Evolutionary conservation across 2,888 invertebrate species (phyloP).

Genomic region (Siphonodentalium dalli): DNA sequence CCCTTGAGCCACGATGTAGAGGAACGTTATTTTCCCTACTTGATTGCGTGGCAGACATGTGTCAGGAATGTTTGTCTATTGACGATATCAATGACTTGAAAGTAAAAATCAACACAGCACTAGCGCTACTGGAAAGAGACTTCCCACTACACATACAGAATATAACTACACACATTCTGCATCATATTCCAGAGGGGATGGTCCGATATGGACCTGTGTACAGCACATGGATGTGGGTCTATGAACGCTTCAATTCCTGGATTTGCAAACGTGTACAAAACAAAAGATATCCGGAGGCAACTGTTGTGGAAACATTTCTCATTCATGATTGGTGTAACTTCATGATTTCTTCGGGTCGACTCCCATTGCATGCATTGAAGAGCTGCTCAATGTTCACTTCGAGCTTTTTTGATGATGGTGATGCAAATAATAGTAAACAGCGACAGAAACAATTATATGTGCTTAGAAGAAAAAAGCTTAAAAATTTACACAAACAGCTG

Average conservation of each 20-base stretch:
- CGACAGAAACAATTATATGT: too few relatives aligned
- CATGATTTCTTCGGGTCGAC: conserved; percentile 1
- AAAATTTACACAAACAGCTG: too few relatives aligned
- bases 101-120: conserved; percentile 1
- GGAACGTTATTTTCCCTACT: conserved; percentile 5
- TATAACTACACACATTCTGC: neutral
- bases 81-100: conserved; percentile 1
- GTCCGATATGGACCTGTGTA: conserved; percentile 6
- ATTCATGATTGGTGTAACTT: conserved; percentile 4
- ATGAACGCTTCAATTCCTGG: conserved; percentile 12
- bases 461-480: too few relatives aligned
- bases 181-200: neutral
- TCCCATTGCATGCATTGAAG: too few relatives aligned
- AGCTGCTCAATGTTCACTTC: too few relatives aligned
- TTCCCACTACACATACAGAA: too few relatives aligned
- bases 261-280: conserved; percentile 6
- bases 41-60: conserved; percentile 3
- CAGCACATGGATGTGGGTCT: conserved; percentile 11
- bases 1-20: neutral
- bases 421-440: too few relatives aligned
- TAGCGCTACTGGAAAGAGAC: conserved; percentile 2
- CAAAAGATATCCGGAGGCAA: conserved; percentile 10
- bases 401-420: too few relatives aligned
- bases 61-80: neutral
- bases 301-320: conserved; percentile 9